A percentile compares a stretch with the other conserved stretches of the same genome.
Evolutionary conservation across 2,113 vertebrate species (phyloP).

Genomic region (Zeus faber): DNA sequence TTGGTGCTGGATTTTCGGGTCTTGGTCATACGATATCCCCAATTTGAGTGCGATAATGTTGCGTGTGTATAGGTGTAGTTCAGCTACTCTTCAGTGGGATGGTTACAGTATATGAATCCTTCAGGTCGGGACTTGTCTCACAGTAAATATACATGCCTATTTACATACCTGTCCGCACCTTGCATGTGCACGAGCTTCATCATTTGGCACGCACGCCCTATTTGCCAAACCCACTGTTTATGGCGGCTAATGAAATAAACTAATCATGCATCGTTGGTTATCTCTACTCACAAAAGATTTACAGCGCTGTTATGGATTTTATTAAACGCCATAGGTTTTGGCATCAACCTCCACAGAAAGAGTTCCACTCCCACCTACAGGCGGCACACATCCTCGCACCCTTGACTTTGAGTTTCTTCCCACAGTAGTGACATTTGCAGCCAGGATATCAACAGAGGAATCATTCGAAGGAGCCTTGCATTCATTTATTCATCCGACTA

Average conservation of each 20-base stretch:
- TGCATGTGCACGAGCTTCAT: conserved; percentile 2
- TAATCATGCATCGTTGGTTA: conserved; percentile 11
- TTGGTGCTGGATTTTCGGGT: no score
- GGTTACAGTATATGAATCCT: conserved; percentile 34
- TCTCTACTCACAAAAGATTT: conserved; percentile 26
- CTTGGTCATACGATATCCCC: no score
- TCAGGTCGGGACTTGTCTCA: conserved; percentile 42
- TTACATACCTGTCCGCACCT: conserved; percentile 50
- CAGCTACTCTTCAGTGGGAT: no score
- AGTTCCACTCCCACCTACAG: conserved; percentile 58
- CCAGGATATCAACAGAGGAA: neutral
- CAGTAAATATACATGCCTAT: conserved; percentile 41
- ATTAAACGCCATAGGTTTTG: neutral
- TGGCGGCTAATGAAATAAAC: conserved; percentile 27
- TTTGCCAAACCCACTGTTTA: conserved; percentile 24
- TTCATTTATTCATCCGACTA: neutral
- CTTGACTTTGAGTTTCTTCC: neutral
- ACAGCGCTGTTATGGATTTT: neutral
- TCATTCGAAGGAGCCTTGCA: no score
- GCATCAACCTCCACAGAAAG: conserved; percentile 14
- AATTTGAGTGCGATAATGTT: no score
- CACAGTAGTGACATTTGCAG: neutral
- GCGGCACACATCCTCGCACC: conserved; percentile 28
- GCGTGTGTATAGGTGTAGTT: no score
- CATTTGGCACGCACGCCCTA: conserved; percentile 5